These are phyloP conservation scores for Dasysyrphus tricinctus DNA, from an alignment of 2,888 invertebrate species.

Conservation along the genomic window DNA sequence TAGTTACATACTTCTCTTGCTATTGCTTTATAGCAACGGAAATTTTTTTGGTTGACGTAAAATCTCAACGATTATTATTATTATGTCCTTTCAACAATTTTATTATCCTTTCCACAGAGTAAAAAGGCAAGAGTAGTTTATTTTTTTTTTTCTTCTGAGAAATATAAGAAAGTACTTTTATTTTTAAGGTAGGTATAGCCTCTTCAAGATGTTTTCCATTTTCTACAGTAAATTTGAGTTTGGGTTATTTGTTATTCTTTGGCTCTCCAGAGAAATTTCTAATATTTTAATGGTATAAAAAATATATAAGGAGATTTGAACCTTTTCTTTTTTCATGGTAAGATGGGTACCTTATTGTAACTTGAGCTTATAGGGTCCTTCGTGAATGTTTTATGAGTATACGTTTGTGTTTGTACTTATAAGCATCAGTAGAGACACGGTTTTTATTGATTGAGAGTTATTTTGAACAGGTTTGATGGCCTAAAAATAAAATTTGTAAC, in stretches of 20 bases:
- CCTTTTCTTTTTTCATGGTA: too few species aligned
- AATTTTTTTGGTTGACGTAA: conserved; percentile 41
- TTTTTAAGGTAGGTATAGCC: not conserved
- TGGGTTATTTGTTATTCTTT: not conserved
- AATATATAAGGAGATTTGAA: too few species aligned
- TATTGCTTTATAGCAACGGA: conserved; percentile 5
- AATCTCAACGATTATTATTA: conserved; percentile 55
- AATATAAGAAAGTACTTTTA: not conserved
- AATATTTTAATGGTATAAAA: too few species aligned
- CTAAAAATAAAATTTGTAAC: too few species aligned
- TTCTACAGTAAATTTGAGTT: not conserved
- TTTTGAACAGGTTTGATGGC: too few species aligned
- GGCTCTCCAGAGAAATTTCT: not conserved
- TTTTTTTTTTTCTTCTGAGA: not conserved
- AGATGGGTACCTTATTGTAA: too few species aligned
- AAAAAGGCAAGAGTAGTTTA: not conserved
- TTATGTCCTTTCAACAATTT: conserved; percentile 55
- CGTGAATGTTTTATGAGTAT: too few species aligned
- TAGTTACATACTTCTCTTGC: not conserved
- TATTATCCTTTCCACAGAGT: conserved; percentile 38
- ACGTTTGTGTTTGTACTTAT: too few species aligned
- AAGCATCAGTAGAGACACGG: too few species aligned
- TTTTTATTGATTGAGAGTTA: too few species aligned
- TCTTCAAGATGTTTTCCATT: not conserved
- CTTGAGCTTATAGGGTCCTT: too few species aligned